Base-by-base conservation (phyloP, 1,140 invertebrate genomes). In the Nautilus pompilius region DNA sequence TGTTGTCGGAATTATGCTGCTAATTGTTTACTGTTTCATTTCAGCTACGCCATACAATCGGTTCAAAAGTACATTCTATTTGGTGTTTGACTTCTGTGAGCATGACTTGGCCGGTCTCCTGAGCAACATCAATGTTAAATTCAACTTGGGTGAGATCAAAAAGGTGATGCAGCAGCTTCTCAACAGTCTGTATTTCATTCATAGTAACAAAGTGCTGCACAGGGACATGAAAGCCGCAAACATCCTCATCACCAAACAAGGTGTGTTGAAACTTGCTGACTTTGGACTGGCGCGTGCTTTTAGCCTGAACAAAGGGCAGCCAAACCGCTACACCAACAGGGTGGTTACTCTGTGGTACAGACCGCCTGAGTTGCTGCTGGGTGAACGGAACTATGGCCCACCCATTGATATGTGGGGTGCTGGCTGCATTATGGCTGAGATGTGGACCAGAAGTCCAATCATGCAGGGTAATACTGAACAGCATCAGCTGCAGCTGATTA, bases 181-280 rank as follows among this genome's bases (percentile, higher is more conserved):
- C 0, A 96, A 98, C 82, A 97, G 96, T 29, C 84, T 99, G 0
- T 98, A 96, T 81, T 98, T 95, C 75, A 98, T 98, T 79, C 95
- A 99, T 77, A 94, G 90, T 70, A 97, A 96, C 83, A 97, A 97
- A 82, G 90, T 92, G 69, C 81, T 96, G 0, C 94, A 96, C 79
- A 87, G 96, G 74, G 96, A 99, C 77, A 98, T 99, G 95, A 99
- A 99, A 85, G 95, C 98, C 48, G 96, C 97, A 0, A 99, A 99
- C 87, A 95, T 99, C 54, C 84, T 99, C 2, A 96, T 99, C 55
- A 98, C 95, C 2, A 98, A 97, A 82, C 91, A 91, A 84, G 97
- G 98, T n/a, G 88, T 94, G 0, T 68, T 87, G 3, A 86, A 85
- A 70, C 67, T 87, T 28, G 85, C 85, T 4, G 85, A 87, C 71